Evolutionary conservation across 2,797 vertebrate genomes (phyloP).

Genomic region (Prunella strophiata): DNA sequence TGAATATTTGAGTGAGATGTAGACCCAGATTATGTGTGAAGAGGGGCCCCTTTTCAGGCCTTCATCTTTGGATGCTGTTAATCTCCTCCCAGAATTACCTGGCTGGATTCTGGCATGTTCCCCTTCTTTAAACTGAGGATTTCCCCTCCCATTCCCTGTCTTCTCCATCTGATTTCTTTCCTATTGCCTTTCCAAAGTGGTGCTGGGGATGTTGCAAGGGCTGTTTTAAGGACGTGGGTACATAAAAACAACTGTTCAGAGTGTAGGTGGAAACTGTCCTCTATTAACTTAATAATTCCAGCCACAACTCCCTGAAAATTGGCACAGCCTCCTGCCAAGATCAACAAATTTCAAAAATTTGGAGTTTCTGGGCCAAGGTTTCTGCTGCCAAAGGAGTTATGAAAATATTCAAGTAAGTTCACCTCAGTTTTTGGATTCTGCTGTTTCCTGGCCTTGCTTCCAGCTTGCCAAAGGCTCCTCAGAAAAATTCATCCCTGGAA

Average conservation of each 20-base stretch:
- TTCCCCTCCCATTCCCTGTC: accelerated
- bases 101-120: neutral
- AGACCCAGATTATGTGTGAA: accelerated
- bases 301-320: neutral
- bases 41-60: neutral
- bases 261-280: conserved; percentile 31
- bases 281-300: conserved; percentile 38
- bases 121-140: neutral
- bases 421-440: conserved; percentile 31
- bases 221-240: neutral
- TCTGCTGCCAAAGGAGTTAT: neutral
- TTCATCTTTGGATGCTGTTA: neutral
- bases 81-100: neutral
- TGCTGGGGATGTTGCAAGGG: neutral
- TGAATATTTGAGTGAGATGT: neutral
- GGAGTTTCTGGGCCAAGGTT: neutral
- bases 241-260: neutral
- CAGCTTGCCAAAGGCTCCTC: neutral
- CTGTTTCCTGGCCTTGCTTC: neutral
- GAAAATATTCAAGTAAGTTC: neutral
- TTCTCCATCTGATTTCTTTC: neutral
- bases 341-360: neutral
- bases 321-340: conserved; percentile 1
- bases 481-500: neutral
- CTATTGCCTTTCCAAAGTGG: neutral